phyloP scores from a whole-genome alignment of 1,140 invertebrate genomes.

The Periplaneta americana region DNA sequence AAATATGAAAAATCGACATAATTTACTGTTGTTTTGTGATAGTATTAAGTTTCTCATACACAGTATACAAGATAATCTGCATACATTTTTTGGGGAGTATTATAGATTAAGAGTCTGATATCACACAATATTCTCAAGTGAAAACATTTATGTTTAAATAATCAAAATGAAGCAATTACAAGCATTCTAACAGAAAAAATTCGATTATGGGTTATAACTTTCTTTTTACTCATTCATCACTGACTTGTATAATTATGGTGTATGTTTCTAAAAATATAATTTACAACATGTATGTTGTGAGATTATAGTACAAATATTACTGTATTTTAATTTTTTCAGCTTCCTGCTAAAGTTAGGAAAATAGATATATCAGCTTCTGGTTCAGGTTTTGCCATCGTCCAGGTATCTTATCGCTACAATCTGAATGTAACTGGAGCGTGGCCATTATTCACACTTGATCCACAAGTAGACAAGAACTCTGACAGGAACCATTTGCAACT shows the following conservation, averaged over 20 bases:
- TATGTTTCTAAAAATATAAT: too few species aligned
- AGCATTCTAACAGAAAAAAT: background rate
- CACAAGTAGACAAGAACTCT: slow-evolving; percentile 80
- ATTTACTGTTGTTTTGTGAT: too few species aligned
- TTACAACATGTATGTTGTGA: too few species aligned
- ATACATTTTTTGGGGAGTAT: too few species aligned
- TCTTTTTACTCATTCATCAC: background rate
- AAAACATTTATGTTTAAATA: background rate
- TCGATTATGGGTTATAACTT: background rate
- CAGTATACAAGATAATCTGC: too few species aligned
- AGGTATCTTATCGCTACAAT: slow-evolving; percentile 79
- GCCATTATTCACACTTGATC: slow-evolving; percentile 85
- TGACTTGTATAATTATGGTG: too few species aligned
- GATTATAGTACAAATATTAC: too few species aligned
- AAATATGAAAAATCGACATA: too few species aligned
- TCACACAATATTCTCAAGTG: too few species aligned
- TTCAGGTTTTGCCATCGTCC: slow-evolving; percentile 75
- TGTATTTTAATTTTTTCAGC: slow-evolving; percentile 33
- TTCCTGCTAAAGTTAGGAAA: slow-evolving; percentile 45
- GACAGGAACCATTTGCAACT: slow-evolving; percentile 78
- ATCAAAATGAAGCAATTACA: background rate
- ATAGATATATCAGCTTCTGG: slow-evolving; percentile 69
- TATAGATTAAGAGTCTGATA: too few species aligned
- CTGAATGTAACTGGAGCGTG: slow-evolving; percentile 84
- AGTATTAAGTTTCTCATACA: too few species aligned